Evolutionary conservation across 2,113 vertebrate genomes (phyloP).

Genomic region (Chiloscyllium plagiosum): DNA sequence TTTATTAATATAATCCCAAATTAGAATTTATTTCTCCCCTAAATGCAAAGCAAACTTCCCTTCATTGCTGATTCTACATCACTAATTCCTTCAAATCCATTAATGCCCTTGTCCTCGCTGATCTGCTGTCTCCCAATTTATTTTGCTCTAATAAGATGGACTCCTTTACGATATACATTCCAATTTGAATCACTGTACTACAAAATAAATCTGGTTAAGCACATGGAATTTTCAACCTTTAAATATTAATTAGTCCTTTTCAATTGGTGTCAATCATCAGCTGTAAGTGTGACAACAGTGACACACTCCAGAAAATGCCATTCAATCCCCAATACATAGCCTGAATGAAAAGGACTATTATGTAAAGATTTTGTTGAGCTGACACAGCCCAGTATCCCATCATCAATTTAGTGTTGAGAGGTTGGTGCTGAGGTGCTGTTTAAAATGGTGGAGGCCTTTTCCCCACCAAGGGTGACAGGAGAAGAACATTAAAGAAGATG

Average conservation of each 20-base stretch:
- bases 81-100: neutral
- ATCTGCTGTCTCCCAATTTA: neutral
- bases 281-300: neutral
- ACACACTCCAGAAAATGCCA: neutral
- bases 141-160: slow-evolving; percentile 4
- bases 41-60: neutral
- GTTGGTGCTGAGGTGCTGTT: slow-evolving; percentile 31
- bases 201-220: neutral
- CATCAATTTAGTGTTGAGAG: slow-evolving; percentile 5
- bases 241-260: neutral
- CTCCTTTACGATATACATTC: neutral
- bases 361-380: slow-evolving; percentile 17
- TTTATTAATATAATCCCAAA: neutral
- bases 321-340: neutral
- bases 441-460: neutral
- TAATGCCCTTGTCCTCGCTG: neutral
- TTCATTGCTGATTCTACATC: neutral
- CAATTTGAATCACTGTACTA: neutral
- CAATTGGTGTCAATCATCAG: neutral
- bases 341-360: neutral
- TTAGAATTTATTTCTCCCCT: neutral
- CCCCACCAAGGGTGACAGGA: neutral
- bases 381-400: slow-evolving; percentile 26
- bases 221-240: neutral
- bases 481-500: slow-evolving; percentile 71